Evolutionary conservation across 2,888 invertebrate genomes (phyloP), one percentile per base, ranked within the genome.

Genomic region (Coecobrya sp.): DNA sequence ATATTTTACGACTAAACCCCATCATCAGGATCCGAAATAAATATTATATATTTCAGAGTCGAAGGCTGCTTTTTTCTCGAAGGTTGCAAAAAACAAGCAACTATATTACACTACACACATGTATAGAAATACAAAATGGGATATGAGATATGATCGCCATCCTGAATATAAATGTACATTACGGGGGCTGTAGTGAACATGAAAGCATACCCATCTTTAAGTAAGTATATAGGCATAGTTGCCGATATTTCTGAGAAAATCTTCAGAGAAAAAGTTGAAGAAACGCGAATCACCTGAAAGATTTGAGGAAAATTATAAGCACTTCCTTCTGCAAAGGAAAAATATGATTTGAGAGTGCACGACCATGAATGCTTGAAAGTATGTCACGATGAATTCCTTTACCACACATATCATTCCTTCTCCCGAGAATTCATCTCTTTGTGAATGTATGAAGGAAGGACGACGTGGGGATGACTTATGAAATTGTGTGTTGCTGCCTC

Each of bases 301-400:
- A 81, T 81, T 82, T 52, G 27, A 89, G 70, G 82, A 70, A 89
- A 82, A 82, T 70, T 89, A 70, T 55, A 55, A 59, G 70, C 55
- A 70, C 55, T 88, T 81, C 81, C 89, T 89, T 68, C 49, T 70
- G 7, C 68, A 36, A 27, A 30, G 55, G 76, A 86, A 79, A 16
- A 49, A 19, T 45, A 81, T 59, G 70, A 82, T 76, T 76, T 76
- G 19, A 42, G 73, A n/a, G 30, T 22, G 42, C 19, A 22, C 11
- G n/a, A 30, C 30, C 13, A 68, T 25, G 22, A 45, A 19, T n/a
- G 45, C 22, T 76, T 19, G 73, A 45, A 76, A 76, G 73, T 76
- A 45, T 76, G 73, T 76, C 73, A 76, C 45, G 73, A 49, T 76
- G 22, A 10, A 76, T 76, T 76, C 45, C 45, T 49, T 42, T 2